Conservation (phyloP, 2,797 vertebrate genomes). For the Eutrigla gurnardus region DNA sequence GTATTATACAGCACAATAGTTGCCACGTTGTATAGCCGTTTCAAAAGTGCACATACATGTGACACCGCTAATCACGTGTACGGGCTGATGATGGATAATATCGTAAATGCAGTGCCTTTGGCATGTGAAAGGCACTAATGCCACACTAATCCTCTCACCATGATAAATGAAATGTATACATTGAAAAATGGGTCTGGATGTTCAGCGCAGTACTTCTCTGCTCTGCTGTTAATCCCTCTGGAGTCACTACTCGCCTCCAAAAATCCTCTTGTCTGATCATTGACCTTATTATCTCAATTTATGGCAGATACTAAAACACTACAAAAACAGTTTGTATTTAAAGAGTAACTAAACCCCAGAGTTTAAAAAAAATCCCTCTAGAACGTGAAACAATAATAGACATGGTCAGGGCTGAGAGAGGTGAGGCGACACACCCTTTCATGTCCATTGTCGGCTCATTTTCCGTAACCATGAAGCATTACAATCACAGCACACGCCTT, state of each 20-base stretch:
- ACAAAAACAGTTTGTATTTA: background rate
- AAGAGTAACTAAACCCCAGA: no score
- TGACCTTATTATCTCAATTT: conserved; percentile 18
- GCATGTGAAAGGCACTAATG: conserved; percentile 53
- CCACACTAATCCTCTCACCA: conserved; percentile 39
- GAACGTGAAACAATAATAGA: no score
- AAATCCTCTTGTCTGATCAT: conserved; percentile 14
- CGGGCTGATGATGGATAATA: conserved; percentile 39
- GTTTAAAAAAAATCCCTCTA: no score
- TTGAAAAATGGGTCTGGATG: conserved; percentile 20
- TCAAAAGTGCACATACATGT: conserved; percentile 39
- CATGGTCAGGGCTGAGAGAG: no score
- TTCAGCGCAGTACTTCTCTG: background rate
- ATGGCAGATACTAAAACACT: background rate
- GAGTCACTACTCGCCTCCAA: conserved; percentile 13
- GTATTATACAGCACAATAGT: background rate
- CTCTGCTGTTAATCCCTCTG: conserved; percentile 14
- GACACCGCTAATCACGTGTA: conserved; percentile 55
- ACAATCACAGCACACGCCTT: no score
- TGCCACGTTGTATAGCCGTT: background rate
- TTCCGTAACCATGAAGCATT: no score
- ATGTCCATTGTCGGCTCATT: no score
- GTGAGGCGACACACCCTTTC: no score
- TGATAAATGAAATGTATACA: conserved; percentile 31
- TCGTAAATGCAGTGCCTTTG: conserved; percentile 38